Conservation (phyloP, 2,113 vertebrate species). For the Petaurus breviceps region DNA sequence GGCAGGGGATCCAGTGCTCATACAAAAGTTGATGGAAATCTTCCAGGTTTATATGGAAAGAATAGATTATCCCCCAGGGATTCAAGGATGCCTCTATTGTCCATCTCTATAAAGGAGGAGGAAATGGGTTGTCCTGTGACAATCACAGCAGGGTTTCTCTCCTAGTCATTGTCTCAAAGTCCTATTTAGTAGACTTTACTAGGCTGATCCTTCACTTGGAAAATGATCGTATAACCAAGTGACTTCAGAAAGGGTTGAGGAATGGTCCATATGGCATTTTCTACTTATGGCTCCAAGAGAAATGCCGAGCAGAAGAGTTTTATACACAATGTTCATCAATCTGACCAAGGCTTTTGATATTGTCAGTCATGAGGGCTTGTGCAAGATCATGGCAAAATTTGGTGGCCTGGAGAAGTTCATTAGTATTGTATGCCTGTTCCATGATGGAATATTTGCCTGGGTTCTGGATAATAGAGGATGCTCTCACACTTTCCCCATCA, state of each 20-base stretch:
- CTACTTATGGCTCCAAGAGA: neutral
- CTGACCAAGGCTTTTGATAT: neutral
- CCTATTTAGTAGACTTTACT: neutral
- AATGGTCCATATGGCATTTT: neutral
- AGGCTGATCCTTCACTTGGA: neutral
- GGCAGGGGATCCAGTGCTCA: no score
- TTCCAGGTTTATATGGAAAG: no score
- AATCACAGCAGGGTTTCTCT: no score
- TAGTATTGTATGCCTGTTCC: neutral
- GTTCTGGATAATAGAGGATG: neutral
- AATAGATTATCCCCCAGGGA: no score
- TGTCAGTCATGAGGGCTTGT: neutral
- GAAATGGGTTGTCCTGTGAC: no score
- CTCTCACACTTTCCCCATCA: neutral
- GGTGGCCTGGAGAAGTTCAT: neutral
- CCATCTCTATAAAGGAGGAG: no score
- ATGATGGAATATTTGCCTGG: neutral
- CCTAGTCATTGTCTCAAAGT: neutral
- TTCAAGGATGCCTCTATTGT: no score
- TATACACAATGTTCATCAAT: neutral
- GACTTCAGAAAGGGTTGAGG: neutral
- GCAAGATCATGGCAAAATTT: neutral
- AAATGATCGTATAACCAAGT: neutral
- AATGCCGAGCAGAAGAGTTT: neutral
- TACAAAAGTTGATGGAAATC: no score